These are phyloP conservation scores for Chesias legatella DNA, from an alignment of 2,888 invertebrate species.

Conservation along the genomic window DNA sequence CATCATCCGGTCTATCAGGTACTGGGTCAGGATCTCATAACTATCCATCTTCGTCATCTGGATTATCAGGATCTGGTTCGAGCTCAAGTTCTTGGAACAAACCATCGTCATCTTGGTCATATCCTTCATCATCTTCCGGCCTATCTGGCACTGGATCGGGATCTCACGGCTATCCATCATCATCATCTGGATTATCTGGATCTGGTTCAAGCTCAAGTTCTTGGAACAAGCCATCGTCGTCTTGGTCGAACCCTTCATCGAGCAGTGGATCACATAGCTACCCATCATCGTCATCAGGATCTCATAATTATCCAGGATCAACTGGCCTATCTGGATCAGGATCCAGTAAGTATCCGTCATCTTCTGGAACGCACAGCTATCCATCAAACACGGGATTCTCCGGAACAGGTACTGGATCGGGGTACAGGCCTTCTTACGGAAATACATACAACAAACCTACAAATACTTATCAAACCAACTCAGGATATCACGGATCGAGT, in stretches of 20 bases:
- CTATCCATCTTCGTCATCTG: constrained; percentile 29
- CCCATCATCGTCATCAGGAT: constrained; percentile 24
- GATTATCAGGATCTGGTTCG: constrained; percentile 29
- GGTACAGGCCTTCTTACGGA: constrained; percentile 17
- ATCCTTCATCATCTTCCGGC: constrained; percentile 26
- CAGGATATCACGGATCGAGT: constrained; percentile 18
- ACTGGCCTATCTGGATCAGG: constrained; percentile 26
- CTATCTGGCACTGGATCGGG: constrained; percentile 25
- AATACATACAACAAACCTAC: constrained; percentile 12
- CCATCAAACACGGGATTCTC: constrained; percentile 23
- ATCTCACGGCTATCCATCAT: constrained; percentile 29
- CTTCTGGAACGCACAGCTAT: constrained; percentile 9
- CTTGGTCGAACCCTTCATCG: constrained; percentile 17
- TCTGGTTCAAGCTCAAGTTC: constrained; percentile 12
- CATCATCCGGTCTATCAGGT: constrained; percentile 29
- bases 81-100: not conserved
- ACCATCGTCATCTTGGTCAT: constrained; percentile 1
- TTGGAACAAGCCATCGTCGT: constrained; percentile 7
- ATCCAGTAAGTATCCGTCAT: constrained; percentile 6
- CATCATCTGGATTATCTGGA: constrained; percentile 30
- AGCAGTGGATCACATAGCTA: constrained; percentile 19
- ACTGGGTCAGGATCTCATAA: constrained; percentile 13
- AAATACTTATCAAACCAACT: constrained; percentile 27
- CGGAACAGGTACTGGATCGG: constrained; percentile 20
- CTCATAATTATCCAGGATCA: constrained; percentile 7